Conservation (phyloP, 1,140 invertebrate species). For the Calycopis cecrops region DNA sequence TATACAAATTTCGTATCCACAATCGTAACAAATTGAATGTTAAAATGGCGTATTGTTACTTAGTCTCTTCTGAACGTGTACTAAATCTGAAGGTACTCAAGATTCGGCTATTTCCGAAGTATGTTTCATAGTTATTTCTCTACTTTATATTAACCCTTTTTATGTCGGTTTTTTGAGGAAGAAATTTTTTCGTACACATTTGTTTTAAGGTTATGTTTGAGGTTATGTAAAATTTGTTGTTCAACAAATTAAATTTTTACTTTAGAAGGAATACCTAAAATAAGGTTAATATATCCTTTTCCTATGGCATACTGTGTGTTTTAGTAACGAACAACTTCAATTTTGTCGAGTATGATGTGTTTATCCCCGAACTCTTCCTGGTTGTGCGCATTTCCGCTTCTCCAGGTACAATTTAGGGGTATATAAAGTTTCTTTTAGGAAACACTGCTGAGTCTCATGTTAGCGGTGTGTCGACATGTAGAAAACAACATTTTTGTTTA, state of each 20-base stretch:
- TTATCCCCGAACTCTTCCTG: constrained; percentile 58
- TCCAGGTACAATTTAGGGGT: constrained; percentile 51
- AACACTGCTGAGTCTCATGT: constrained; percentile 36
- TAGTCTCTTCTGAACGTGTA: no score
- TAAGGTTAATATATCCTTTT: no score
- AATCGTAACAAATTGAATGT: no score
- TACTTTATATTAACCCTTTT: no score
- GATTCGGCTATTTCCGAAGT: no score
- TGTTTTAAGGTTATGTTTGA: constrained; percentile 20
- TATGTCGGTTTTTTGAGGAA: no score
- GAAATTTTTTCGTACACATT: not conserved
- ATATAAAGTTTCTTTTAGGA: constrained; percentile 59
- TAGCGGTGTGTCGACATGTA: constrained; percentile 60
- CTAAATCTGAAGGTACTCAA: no score
- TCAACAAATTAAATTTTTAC: not conserved
- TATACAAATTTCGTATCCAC: no score
- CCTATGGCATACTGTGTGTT: no score
- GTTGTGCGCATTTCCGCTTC: constrained; percentile 27
- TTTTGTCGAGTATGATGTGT: not conserved
- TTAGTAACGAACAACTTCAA: not conserved
- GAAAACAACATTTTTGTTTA: constrained; percentile 38
- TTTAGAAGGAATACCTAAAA: not conserved
- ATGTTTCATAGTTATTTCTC: no score
- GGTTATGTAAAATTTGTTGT: not conserved
- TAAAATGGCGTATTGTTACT: no score